Base-by-base conservation (phyloP, 2,888 invertebrate genomes). In the Plebejus melissa region DNA sequence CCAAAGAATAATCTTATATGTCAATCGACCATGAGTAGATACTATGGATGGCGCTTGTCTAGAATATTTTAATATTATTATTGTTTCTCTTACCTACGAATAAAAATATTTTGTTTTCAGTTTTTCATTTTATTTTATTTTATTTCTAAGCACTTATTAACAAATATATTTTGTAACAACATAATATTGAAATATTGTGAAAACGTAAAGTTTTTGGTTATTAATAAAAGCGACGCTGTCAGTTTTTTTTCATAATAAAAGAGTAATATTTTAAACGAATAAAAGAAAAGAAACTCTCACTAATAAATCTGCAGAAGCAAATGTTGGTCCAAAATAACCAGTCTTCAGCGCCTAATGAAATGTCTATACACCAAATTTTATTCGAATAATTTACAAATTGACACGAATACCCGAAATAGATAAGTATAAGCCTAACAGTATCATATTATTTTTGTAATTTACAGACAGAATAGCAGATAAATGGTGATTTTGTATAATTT, bases 1-100 rank as follows among this genome's bases (percentile, higher is more conserved):
- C 65, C 13, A 65, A 13, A 13, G 65, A 13, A 65, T 36, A 65
- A 65, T 65, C 65, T 65, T 65, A 65, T 16, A 65, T 65, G 65
- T 65, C 65, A 65, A 65, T 65, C 65, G 65, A 32, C 36, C 65
- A 32, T 65, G 58, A 9, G 41, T 13, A 65, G 11, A 5, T 32
- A 28, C 65, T 32, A 65, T 65, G 32, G 32, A 13, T 32, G 11
- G 9, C 22, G 9, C 50, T 50, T 57, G n/a, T 6, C n/a, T 22
- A 6, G 0, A 57, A 57, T 57, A n/a, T 58, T 58, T 22, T 58
- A 16, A 13, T 4, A 54, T 16, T 16, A 22, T 58, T 58, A 4
- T 58, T 58, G 22, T 16, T 58, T 58, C 16, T 13, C 1, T 58
- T n/a, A 11, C 13, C 41, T 6, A 60, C 9, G 65, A 5, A 28